phyloP scores from a whole-genome alignment of 92 coral and sea anemone genomes.

The Zoanthus sansibaricus region DNA sequence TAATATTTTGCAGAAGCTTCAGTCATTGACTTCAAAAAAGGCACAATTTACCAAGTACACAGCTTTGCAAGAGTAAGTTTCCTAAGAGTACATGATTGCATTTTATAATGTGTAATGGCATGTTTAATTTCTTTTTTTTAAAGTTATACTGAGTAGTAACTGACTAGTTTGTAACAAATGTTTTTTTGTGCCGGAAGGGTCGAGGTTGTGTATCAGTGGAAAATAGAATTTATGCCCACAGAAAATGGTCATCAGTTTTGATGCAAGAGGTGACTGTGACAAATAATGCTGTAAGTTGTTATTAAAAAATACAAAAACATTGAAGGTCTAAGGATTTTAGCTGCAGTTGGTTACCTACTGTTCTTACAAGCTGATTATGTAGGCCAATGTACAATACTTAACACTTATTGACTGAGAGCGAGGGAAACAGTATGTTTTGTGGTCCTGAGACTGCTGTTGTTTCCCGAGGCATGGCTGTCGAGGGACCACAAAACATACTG shows the following conservation, averaged over 20 bases:
- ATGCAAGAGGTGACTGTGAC: constrained; percentile 85
- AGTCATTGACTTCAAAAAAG: constrained; percentile 83
- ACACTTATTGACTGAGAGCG: too few species aligned
- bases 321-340: too few species aligned
- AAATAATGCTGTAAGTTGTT: constrained; percentile 86
- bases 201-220: constrained; percentile 88
- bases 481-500: too few species aligned
- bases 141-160: too few species aligned
- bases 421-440: too few species aligned
- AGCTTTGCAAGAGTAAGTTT: constrained; percentile 84
- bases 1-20: constrained; percentile 79
- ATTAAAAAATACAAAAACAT: neutral
- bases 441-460: too few species aligned
- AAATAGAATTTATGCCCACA: constrained; percentile 79
- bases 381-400: too few species aligned
- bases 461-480: too few species aligned
- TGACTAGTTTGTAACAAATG: too few species aligned
- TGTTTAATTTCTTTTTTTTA: too few species aligned
- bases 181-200: constrained; percentile 51
- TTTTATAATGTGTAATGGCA: neutral
- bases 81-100: neutral
- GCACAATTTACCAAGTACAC: constrained; percentile 82
- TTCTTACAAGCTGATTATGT: too few species aligned
- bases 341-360: too few species aligned
- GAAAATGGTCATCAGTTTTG: constrained; percentile 85